phyloP scores from a whole-genome alignment of 2,113 vertebrate species.

The Todiramphus saurophagus region DNA sequence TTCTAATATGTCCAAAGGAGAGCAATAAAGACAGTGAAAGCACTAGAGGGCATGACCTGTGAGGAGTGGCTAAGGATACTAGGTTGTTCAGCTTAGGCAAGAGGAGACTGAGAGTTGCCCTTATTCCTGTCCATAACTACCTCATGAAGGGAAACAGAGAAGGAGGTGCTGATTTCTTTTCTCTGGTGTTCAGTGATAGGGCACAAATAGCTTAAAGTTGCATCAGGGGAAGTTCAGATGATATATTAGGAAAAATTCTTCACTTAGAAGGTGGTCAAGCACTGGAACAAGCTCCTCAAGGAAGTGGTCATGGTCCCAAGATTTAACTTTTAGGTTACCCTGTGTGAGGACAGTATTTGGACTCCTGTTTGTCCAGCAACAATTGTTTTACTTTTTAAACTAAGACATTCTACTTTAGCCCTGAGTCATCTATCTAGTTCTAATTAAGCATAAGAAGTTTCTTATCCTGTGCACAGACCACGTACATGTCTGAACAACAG shows the following conservation, averaged over 20 bases:
- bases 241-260: neutral
- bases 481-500: neutral
- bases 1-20: neutral
- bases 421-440: neutral
- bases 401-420: neutral
- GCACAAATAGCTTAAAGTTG: neutral
- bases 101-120: fast-evolving
- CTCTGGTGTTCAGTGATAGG: fast-evolving
- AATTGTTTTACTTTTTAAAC: neutral
- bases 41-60: too few relatives aligned
- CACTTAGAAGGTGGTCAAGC: neutral
- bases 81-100: neutral
- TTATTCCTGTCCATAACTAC: neutral
- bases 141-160: neutral
- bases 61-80: neutral
- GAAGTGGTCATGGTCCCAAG: neutral
- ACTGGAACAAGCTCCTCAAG: neutral
- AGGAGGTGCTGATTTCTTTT: neutral
- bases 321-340: neutral
- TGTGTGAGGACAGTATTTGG: neutral
- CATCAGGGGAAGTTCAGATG: neutral
- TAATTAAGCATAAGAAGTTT: neutral
- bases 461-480: neutral
- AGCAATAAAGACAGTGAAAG: too few relatives aligned
- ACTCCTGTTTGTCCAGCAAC: neutral